Conservation (phyloP, 2,113 vertebrate species). For the Vulpes vulpes region DNA sequence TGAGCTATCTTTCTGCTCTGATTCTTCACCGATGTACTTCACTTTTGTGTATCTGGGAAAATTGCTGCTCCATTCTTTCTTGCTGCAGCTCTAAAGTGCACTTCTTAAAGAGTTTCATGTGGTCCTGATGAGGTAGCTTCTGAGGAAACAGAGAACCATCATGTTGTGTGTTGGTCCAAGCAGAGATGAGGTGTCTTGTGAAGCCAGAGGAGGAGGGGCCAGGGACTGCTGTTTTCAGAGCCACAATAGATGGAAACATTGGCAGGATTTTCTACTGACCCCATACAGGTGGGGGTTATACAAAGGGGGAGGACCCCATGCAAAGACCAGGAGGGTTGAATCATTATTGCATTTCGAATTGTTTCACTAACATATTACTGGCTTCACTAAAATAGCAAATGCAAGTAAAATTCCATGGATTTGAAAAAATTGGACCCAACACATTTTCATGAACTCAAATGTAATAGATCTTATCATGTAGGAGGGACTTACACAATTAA, state of each 20-base stretch:
- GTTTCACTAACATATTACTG: neutral
- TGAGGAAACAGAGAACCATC: neutral
- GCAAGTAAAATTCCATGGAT: constrained; percentile 9
- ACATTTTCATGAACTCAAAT: constrained; percentile 23
- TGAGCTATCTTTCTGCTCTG: neutral
- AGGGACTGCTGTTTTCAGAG: neutral
- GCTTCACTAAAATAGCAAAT: constrained; percentile 45
- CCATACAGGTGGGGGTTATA: neutral
- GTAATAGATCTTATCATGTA: neutral
- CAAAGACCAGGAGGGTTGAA: neutral
- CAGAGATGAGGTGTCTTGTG: neutral
- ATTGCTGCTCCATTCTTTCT: neutral
- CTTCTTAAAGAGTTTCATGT: neutral
- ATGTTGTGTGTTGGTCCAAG: neutral
- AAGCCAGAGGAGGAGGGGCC: neutral
- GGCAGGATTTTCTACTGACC: constrained; percentile 28
- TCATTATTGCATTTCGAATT: constrained; percentile 35
- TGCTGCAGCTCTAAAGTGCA: neutral
- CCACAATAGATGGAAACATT: neutral
- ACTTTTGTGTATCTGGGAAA: neutral
- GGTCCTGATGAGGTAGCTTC: neutral
- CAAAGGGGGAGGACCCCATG: neutral
- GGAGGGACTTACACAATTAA: constrained; percentile 35
- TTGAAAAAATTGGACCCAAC: neutral
- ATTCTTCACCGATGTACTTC: neutral